Percentiles rank a stretch among this genome's conserved stretches.
Evolutionary conservation across 2,888 invertebrate genomes (phyloP).

Genomic region (Parascotia fuliginaria): DNA sequence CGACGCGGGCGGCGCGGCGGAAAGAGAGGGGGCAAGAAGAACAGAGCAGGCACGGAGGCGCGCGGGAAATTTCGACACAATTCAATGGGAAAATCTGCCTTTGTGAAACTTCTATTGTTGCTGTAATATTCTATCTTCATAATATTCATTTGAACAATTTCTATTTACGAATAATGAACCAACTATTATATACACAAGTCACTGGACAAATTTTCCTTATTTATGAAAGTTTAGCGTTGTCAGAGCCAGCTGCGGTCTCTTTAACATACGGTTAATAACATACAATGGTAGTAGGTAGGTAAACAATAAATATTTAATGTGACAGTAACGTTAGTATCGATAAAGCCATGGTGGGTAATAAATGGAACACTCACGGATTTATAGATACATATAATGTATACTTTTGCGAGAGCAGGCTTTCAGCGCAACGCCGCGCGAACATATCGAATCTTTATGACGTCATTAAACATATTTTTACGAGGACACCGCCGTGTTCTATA

Average conservation of each 20-base stretch:
- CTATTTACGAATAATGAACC: constrained; percentile 39
- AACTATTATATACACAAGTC: constrained; percentile 17
- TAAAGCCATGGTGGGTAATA: constrained; percentile 63
- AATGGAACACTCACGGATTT: constrained; percentile 75
- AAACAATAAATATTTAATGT: constrained; percentile 58
- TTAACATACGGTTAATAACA: constrained; percentile 15
- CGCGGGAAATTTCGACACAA: constrained; percentile 72
- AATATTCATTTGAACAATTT: constrained; percentile 46
- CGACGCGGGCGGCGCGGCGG: constrained; percentile 24
- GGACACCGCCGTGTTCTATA: constrained; percentile 75
- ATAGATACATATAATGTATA: constrained; percentile 66
- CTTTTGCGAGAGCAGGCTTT: constrained; percentile 68
- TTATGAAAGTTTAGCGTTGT: constrained; percentile 10
- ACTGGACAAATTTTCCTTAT: constrained; percentile 14
- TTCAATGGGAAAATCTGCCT: constrained; percentile 81
- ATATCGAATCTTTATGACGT: constrained; percentile 81
- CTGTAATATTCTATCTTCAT: constrained; percentile 61
- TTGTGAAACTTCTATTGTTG: constrained; percentile 73
- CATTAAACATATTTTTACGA: constrained; percentile 85
- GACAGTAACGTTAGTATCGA: constrained; percentile 62
- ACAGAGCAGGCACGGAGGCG: constrained; percentile 38
- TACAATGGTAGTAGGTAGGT: constrained; percentile 36
- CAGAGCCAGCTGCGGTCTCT: constrained; percentile 6
- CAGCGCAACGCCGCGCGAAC: constrained; percentile 64
- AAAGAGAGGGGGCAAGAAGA: constrained; percentile 34